A percentile compares a stretch with the other conserved stretches of the same genome.
Evolutionary conservation across 2,888 invertebrate genomes (phyloP).

Genomic region (Xanthorhoe designata): DNA sequence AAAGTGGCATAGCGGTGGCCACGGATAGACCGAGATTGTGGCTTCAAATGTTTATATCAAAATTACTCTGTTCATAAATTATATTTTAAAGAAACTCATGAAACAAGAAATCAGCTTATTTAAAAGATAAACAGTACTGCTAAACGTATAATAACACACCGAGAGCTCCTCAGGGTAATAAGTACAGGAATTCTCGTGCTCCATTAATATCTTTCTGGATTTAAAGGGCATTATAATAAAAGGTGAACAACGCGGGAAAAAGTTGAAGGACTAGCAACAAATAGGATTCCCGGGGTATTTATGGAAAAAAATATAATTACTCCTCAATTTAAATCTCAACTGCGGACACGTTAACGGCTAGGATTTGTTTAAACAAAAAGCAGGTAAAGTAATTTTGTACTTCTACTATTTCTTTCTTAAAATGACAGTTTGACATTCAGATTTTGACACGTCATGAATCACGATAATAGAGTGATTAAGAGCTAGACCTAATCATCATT

Average conservation of each 20-base stretch:
- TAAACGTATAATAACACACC: background rate
- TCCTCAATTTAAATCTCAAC: constrained; percentile 40
- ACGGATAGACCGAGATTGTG: no score
- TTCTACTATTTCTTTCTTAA: no score
- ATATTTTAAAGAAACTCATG: background rate
- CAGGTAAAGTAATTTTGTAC: background rate
- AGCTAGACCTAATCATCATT: no score
- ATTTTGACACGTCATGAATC: no score
- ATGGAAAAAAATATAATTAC: constrained; percentile 44
- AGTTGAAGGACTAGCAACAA: constrained; percentile 33
- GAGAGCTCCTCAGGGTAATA: constrained; percentile 9
- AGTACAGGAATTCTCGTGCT: constrained; percentile 18
- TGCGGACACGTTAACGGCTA: constrained; percentile 38
- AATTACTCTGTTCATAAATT: background rate
- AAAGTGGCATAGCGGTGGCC: no score
- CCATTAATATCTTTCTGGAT: constrained; percentile 17
- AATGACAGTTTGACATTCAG: no score
- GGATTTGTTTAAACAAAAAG: constrained; percentile 1
- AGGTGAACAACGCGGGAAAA: constrained; percentile 28
- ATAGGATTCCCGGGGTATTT: constrained; percentile 34
- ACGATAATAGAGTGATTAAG: no score
- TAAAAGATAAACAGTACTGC: background rate
- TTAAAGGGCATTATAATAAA: constrained; percentile 32
- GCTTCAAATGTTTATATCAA: no score
- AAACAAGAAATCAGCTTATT: background rate